phyloP scores from a whole-genome alignment of 1,140 invertebrate species.

The Atta colombica region DNA sequence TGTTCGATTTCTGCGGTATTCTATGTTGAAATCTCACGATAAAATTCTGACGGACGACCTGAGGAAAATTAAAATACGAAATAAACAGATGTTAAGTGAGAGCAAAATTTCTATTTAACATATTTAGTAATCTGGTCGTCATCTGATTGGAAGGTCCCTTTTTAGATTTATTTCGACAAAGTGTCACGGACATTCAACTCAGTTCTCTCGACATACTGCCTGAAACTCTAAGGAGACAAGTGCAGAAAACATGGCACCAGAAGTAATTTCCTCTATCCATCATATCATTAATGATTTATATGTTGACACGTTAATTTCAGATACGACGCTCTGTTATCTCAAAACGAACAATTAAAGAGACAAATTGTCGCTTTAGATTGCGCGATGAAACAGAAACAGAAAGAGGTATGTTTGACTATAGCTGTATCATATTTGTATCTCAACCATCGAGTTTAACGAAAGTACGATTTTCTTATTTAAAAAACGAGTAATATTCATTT shows the following conservation, averaged over 20 bases:
- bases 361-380: slow-evolving; percentile 56
- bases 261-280: slow-evolving; percentile 66
- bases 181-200: slow-evolving; percentile 70
- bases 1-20: slow-evolving; percentile 67
- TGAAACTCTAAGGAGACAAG: slow-evolving; percentile 68
- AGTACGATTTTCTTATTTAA: no score
- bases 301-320: slow-evolving; percentile 39
- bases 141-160: background rate
- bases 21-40: slow-evolving; percentile 66
- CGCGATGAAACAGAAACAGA: slow-evolving; percentile 63
- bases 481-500: no score
- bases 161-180: slow-evolving; percentile 79
- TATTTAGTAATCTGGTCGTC: background rate
- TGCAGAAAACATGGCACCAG: slow-evolving; percentile 75
- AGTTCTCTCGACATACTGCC: slow-evolving; percentile 65
- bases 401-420: slow-evolving; percentile 58
- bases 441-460: no score
- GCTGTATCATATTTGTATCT: no score
- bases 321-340: slow-evolving; percentile 75
- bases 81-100: slow-evolving; percentile 77
- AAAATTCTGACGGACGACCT: slow-evolving; percentile 64
- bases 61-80: slow-evolving; percentile 72
- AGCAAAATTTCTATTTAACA: background rate
- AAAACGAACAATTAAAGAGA: slow-evolving; percentile 71
- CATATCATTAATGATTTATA: background rate